Conservation (phyloP, 1,140 invertebrate genomes). For the Maconellicoccus hirsutus region DNA sequence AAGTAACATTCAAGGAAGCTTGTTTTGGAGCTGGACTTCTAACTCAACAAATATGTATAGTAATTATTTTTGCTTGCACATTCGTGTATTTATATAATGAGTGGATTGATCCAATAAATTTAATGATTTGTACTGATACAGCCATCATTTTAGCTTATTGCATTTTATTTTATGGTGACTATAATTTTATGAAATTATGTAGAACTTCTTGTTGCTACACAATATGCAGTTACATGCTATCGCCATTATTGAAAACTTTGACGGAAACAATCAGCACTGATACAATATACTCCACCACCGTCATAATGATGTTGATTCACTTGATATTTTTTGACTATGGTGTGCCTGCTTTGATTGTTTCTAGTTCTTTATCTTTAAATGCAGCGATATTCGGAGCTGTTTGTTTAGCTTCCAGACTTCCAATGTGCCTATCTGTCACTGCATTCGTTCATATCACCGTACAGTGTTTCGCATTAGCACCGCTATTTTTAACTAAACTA, state of each 20-base stretch:
- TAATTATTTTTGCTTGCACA: conserved; percentile 59
- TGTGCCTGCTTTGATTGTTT: conserved; percentile 62
- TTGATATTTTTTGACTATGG: conserved; percentile 88
- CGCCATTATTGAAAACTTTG: conserved; percentile 83
- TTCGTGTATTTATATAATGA: conserved; percentile 61
- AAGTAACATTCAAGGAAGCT: conserved; percentile 53
- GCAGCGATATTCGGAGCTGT: conserved; percentile 86
- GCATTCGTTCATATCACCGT: conserved; percentile 74
- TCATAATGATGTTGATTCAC: conserved; percentile 76
- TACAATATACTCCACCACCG: conserved; percentile 85
- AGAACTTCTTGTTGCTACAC: conserved; percentile 65
- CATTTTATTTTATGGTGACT: conserved; percentile 36
- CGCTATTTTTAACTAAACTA: conserved; percentile 55
- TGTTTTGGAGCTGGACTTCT: conserved; percentile 58
- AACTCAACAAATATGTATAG: conserved; percentile 59
- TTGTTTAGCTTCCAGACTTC: conserved; percentile 81
- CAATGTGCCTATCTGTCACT: conserved; percentile 74
- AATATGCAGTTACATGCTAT: conserved; percentile 70
- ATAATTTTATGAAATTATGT: conserved; percentile 39
- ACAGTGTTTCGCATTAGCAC: conserved; percentile 77
- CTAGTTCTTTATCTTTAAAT: conserved; percentile 73
- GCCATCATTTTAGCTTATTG: conserved; percentile 46
- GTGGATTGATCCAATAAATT: conserved; percentile 45
- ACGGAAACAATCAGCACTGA: conserved; percentile 94
- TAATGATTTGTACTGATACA: conserved; percentile 43